Conservation (phyloP, 2,888 invertebrate species). For the Ceraclea dissimilis region DNA sequence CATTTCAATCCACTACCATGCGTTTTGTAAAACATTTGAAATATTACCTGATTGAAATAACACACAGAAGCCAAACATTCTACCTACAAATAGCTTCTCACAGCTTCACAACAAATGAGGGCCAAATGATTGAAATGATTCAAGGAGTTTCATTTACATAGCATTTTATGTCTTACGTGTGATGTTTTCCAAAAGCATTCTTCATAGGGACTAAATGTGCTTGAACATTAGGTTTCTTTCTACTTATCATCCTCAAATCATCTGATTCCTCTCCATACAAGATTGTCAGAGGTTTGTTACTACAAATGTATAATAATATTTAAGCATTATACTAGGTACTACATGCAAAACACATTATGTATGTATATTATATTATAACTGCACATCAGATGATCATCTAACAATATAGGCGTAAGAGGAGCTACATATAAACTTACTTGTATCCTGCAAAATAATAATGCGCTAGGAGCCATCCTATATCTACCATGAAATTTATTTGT, state of each 20-base stretch:
- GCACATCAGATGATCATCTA: too few species aligned
- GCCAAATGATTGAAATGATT: too few species aligned
- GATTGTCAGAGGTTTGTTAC: slow-evolving; percentile 63
- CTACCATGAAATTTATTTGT: slow-evolving; percentile 93
- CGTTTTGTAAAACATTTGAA: too few species aligned
- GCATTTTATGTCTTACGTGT: slow-evolving; percentile 79
- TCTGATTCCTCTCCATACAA: slow-evolving; percentile 69
- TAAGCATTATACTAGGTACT: background rate
- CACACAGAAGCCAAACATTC: too few species aligned
- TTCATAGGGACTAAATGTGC: slow-evolving; percentile 63
- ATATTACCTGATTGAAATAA: too few species aligned
- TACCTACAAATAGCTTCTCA: too few species aligned
- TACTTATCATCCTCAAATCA: slow-evolving; percentile 48
- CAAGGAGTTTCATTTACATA: too few species aligned
- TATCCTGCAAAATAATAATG: slow-evolving; percentile 76
- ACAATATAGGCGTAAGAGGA: background rate
- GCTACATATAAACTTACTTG: slow-evolving; percentile 39
- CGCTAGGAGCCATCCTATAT: slow-evolving; percentile 79
- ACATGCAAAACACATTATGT: too few species aligned
- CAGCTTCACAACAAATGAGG: too few species aligned
- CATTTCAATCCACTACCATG: background rate
- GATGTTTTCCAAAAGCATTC: slow-evolving; percentile 79
- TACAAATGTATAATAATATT: slow-evolving; percentile 33
- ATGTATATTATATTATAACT: too few species aligned
- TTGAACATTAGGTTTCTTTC: slow-evolving; percentile 57